Evolutionary conservation across 2,113 vertebrate species (phyloP), one percentile per base, ranked within the genome.

Genomic region (Shinisaurus crocodilurus): DNA sequence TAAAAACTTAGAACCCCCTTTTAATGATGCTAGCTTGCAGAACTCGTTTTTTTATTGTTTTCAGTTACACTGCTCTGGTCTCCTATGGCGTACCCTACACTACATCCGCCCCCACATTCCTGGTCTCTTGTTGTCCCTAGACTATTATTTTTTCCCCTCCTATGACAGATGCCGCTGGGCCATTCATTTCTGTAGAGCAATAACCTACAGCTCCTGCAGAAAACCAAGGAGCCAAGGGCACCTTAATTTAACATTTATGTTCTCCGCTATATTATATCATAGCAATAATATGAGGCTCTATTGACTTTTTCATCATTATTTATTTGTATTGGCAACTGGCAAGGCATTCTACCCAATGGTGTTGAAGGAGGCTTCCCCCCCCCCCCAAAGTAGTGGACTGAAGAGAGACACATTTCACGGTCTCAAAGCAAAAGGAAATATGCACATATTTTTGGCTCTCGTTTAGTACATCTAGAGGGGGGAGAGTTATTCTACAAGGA

Each of bases 241-340:
- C 63, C 88, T 83, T 74, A 89, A 89, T 83, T 63, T 75, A 89
- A 60, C 50, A 74, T 89, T 89, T 83, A 75, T 75, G 70, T 83
- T 63, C 18, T 43, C 37, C 50, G 57, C 10, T 89, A 75, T 83
- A 76, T 74, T 48, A 75, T 83, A 74, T 34, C 43, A 27, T n/a
- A 34, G 50, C 80, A 75, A 89, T 83, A 63, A 43, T 60, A 82
- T 27, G 37, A n/a, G 75, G 37, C 70, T 60, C 40, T 75, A 60
- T 63, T 83, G 81, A 63, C 69, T 60, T 83, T 75, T 89, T 84
- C n/a, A 45, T 74, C 79, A 43, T 75, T 40, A 57, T 75, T 89
- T 75, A 74, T 89, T 84, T 84, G 79, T 89, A 89, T 89, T 74
- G 88, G 48, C 69, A 83, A 89, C 82, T 74, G 88, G 48, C 69